Conservation (phyloP, 2,888 invertebrate species). For the Oconnorella tubifera region DNA sequence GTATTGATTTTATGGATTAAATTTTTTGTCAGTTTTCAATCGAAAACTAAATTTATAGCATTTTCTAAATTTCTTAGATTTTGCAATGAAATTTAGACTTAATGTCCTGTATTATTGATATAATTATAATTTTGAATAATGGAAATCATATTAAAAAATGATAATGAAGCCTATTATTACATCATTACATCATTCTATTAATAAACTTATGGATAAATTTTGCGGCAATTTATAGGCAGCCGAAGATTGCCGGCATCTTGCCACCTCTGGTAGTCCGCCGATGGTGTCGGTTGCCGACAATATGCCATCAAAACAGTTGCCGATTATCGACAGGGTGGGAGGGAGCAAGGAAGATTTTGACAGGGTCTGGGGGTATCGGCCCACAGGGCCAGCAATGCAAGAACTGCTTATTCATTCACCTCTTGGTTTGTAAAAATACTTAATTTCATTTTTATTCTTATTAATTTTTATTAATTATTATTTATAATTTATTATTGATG, state of each 20-base stretch:
- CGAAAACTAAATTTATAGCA: no score
- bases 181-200: no score
- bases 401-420: constrained; percentile 31
- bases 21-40: no score
- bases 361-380: constrained; percentile 64
- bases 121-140: no score
- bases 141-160: no score
- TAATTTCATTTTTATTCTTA: not conserved
- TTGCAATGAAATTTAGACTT: no score
- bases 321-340: constrained; percentile 67
- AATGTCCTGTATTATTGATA: no score
- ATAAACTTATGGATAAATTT: no score
- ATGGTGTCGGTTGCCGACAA: not conserved
- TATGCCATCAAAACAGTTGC: constrained; percentile 44
- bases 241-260: constrained; percentile 27
- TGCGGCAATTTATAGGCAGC: constrained; percentile 15
- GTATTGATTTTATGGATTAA: no score
- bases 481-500: not conserved
- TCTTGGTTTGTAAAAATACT: constrained; percentile 14
- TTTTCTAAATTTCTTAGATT: no score
- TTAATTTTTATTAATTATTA: not conserved
- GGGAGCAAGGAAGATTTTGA: constrained; percentile 66
- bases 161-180: no score
- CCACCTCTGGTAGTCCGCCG: not conserved
- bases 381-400: constrained; percentile 56